Conservation (phyloP, 2,113 vertebrate species). For the Rafetus swinhoei region DNA sequence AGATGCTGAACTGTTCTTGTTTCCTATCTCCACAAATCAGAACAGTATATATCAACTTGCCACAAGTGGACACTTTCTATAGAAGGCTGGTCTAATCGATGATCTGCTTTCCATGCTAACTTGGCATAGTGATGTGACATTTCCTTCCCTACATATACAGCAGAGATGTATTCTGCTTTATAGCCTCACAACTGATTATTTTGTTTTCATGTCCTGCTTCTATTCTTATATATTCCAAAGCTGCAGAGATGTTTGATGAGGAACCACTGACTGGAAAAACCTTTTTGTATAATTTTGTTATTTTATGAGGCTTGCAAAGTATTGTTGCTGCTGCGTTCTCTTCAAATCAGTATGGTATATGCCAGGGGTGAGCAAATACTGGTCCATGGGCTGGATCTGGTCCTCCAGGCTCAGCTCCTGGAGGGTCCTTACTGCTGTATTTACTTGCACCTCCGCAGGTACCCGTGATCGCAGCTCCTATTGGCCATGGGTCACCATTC, state of each 20-base stretch:
- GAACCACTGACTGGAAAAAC: background rate
- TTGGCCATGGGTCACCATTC: too few relatives aligned
- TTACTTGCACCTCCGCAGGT: too few relatives aligned
- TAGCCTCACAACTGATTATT: background rate
- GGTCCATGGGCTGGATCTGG: too few relatives aligned
- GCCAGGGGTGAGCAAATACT: too few relatives aligned
- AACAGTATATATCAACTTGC: background rate
- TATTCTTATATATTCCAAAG: background rate
- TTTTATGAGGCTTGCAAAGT: constrained; percentile 31
- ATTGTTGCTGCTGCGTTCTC: constrained; percentile 8
- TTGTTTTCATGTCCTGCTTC: background rate
- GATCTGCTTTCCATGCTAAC: background rate
- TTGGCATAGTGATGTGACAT: background rate
- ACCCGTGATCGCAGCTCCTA: too few relatives aligned
- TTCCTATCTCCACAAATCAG: background rate
- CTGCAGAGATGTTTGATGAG: background rate
- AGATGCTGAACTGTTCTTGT: background rate
- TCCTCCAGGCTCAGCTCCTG: too few relatives aligned
- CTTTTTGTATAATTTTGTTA: background rate
- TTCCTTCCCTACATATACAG: background rate
- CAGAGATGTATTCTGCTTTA: background rate
- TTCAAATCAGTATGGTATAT: background rate
- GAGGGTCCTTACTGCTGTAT: too few relatives aligned
- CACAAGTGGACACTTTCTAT: background rate
- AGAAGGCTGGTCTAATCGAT: background rate